Evolutionary conservation across 1,140 invertebrate genomes (phyloP).

Genomic region (Heterodera schachtii): DNA sequence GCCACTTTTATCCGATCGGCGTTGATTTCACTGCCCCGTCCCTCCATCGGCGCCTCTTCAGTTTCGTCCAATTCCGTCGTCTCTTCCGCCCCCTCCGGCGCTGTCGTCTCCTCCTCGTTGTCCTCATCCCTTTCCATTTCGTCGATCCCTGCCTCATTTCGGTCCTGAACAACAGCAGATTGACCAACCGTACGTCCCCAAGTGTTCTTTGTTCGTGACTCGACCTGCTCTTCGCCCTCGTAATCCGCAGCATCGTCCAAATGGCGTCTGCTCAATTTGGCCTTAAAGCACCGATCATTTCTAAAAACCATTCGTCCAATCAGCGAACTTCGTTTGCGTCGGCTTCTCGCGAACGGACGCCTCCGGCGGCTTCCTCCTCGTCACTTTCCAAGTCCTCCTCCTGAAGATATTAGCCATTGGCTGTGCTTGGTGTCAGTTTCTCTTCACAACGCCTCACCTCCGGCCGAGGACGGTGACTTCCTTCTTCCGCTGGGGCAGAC

Average conservation of each 20-base stretch:
- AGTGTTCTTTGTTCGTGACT: neutral
- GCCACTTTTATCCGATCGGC: neutral
- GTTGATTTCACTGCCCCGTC: slow-evolving; percentile 10
- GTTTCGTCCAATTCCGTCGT: slow-evolving; percentile 10
- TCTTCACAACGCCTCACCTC: neutral
- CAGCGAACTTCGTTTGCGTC: slow-evolving; percentile 45
- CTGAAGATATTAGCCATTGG: slow-evolving; percentile 13
- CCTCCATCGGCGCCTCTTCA: neutral
- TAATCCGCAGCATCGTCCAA: slow-evolving; percentile 73
- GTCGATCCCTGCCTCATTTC: slow-evolving; percentile 60
- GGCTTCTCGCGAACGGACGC: slow-evolving; percentile 58
- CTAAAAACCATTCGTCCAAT: neutral
- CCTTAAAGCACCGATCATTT: slow-evolving; percentile 15
- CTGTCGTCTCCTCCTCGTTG: slow-evolving; percentile 71
- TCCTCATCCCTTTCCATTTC: slow-evolving; percentile 71
- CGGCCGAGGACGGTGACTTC: slow-evolving; percentile 15
- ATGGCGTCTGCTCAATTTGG: slow-evolving; percentile 56
- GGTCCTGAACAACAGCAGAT: slow-evolving; percentile 34
- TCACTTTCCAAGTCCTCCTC: slow-evolving; percentile 65
- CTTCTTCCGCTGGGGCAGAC: slow-evolving; percentile 15
- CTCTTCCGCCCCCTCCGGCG: slow-evolving; percentile 40
- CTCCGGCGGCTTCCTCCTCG: slow-evolving; percentile 65
- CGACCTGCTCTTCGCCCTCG: slow-evolving; percentile 67
- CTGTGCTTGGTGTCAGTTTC: no score
- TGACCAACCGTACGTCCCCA: neutral